Percentiles rank a stretch among this genome's conserved stretches.
phyloP scores from a whole-genome alignment of 2,113 vertebrate genomes.

The Syngnathoides biaculeatus region DNA sequence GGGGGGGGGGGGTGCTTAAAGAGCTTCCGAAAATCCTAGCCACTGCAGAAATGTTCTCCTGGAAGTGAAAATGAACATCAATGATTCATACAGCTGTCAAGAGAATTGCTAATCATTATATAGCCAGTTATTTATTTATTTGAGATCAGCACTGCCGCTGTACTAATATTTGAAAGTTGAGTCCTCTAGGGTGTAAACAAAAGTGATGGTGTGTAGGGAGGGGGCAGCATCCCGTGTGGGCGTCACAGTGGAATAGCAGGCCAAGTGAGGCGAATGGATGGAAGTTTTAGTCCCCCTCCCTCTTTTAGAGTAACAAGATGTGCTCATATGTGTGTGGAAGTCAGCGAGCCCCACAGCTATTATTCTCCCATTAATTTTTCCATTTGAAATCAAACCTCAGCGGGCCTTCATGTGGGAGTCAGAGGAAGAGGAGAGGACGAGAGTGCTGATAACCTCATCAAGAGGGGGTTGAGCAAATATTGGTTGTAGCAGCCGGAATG shows the following conservation, averaged over 20 bases:
- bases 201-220: neutral
- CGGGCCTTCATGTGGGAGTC: conserved; percentile 55
- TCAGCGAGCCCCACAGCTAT: conserved; percentile 70
- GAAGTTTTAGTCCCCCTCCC: conserved; percentile 36
- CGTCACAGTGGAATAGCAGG: conserved; percentile 51
- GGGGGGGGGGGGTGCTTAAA: conserved; percentile 27
- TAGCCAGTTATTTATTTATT: conserved; percentile 69
- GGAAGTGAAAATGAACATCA: conserved; percentile 67
- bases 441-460: conserved; percentile 47
- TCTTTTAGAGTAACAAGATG: conserved; percentile 48
- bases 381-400: conserved; percentile 77
- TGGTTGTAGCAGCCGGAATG: conserved; percentile 56
- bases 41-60: conserved; percentile 63
- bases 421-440: conserved; percentile 36
- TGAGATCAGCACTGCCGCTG: conserved; percentile 57
- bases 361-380: conserved; percentile 82
- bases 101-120: conserved; percentile 62
- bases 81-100: conserved; percentile 41
- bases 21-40: conserved; percentile 51
- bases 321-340: conserved; percentile 45
- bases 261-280: conserved; percentile 40
- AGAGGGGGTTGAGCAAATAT: conserved; percentile 17
- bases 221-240: conserved; percentile 37
- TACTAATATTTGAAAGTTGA: conserved; percentile 75
- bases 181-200: conserved; percentile 57